phyloP scores from a whole-genome alignment of 2,113 vertebrate genomes.

The Dolichotis patagonum region DNA sequence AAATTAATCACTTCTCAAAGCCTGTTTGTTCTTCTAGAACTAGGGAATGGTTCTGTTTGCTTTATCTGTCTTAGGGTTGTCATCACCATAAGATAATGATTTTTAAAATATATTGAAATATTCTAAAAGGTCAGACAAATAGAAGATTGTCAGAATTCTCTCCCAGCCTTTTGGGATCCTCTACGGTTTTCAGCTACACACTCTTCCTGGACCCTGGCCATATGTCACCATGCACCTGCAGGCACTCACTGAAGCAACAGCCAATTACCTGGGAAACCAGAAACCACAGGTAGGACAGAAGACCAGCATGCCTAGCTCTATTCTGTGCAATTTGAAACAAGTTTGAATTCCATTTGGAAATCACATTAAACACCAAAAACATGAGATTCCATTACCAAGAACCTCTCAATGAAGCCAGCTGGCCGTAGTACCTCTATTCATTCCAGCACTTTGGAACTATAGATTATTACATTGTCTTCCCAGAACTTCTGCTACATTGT shows the following conservation, averaged over 20 bases:
- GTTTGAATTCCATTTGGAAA: neutral
- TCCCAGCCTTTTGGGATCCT: neutral
- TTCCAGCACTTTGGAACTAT: neutral
- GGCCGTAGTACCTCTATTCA: neutral
- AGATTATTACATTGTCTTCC: neutral
- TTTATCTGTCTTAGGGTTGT: neutral
- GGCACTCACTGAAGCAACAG: neutral
- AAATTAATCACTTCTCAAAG: neutral
- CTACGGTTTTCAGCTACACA: neutral
- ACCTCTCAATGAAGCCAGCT: neutral
- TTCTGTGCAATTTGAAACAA: neutral
- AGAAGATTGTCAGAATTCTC: neutral
- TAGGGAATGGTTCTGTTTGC: neutral
- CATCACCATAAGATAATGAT: neutral
- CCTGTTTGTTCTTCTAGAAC: conserved; percentile 11
- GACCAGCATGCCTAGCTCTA: neutral
- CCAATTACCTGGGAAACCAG: neutral
- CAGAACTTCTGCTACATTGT: neutral
- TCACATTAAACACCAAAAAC: neutral
- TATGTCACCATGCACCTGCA: neutral
- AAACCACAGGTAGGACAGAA: neutral
- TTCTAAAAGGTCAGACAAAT: neutral
- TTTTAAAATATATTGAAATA: neutral
- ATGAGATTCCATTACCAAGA: neutral
- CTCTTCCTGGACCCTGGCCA: neutral